Evolutionary conservation across 1,140 invertebrate species (phyloP).

Genomic region (Drosophila micromelanica): DNA sequence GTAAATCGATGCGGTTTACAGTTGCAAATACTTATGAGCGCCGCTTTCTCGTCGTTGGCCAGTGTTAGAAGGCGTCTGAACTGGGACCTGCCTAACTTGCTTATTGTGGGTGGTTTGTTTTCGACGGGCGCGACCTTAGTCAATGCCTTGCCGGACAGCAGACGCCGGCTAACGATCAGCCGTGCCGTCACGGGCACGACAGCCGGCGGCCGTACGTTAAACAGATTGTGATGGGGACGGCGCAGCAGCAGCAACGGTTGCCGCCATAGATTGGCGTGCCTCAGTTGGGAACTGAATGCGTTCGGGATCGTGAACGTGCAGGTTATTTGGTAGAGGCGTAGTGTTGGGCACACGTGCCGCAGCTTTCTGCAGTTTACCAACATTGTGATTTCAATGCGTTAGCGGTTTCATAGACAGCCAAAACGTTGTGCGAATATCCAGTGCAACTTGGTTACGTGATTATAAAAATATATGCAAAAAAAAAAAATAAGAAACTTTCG

Average conservation of each 20-base stretch:
- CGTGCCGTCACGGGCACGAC: background rate
- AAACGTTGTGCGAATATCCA: background rate
- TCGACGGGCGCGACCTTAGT: no score
- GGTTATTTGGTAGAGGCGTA: slow-evolving; percentile 49
- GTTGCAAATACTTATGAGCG: slow-evolving; percentile 85
- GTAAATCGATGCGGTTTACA: no score
- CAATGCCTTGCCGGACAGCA: background rate
- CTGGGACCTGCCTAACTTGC: slow-evolving; percentile 86
- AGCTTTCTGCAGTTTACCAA: slow-evolving; percentile 62
- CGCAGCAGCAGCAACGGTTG: slow-evolving; percentile 10
- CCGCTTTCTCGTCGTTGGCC: slow-evolving; percentile 90
- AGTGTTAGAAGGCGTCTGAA: slow-evolving; percentile 87
- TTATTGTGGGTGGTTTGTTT: background rate
- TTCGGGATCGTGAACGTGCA: slow-evolving; percentile 8
- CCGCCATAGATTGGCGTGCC: slow-evolving; percentile 15
- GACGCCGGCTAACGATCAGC: slow-evolving; percentile 31
- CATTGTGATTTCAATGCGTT: slow-evolving; percentile 36
- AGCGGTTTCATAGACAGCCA: no score
- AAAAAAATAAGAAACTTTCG: background rate
- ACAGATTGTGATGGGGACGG: slow-evolving; percentile 19
- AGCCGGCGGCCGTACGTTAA: slow-evolving; percentile 7
- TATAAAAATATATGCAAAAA: no score
- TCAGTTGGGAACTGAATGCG: slow-evolving; percentile 21
- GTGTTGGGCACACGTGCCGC: slow-evolving; percentile 48
- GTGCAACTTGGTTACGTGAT: slow-evolving; percentile 20